Percentiles rank a stretch among this genome's conserved stretches.
phyloP scores from a whole-genome alignment of 2,888 invertebrate species.

The Lithophane leautieri region DNA sequence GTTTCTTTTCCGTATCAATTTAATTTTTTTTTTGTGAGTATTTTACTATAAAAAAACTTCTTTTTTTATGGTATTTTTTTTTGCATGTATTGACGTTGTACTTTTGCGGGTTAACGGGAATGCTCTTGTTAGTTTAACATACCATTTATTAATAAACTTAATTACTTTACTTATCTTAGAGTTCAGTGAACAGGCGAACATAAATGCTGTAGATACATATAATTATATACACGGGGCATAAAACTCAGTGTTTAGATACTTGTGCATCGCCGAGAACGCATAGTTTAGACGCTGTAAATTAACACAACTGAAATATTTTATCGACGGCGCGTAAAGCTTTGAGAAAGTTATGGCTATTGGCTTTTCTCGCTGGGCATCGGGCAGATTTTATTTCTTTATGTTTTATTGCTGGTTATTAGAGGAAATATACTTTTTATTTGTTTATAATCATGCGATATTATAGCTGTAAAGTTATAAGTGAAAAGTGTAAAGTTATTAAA shows the following conservation, averaged over 20 bases:
- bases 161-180: conserved; percentile 52
- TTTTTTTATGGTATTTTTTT: no score
- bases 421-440: conserved; percentile 34
- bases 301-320: conserved; percentile 75
- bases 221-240: conserved; percentile 65
- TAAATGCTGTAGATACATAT: conserved; percentile 63
- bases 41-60: no score
- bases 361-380: conserved; percentile 59
- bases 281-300: conserved; percentile 69
- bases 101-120: no score
- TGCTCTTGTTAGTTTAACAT: no score
- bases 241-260: conserved; percentile 67
- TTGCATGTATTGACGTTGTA: no score
- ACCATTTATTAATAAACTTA: conserved; percentile 26
- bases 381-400: conserved; percentile 64
- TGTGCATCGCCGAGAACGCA: conserved; percentile 64
- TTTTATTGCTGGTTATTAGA: conserved; percentile 50
- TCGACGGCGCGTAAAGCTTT: conserved; percentile 69
- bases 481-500: not conserved
- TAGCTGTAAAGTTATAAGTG: not conserved
- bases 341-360: conserved; percentile 74
- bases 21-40: no score
- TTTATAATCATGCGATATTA: conserved; percentile 14
- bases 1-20: no score
- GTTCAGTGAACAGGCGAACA: conserved; percentile 62